Evolutionary conservation across 2,113 vertebrate species (phyloP).

Genomic region (Petroica traversi): DNA sequence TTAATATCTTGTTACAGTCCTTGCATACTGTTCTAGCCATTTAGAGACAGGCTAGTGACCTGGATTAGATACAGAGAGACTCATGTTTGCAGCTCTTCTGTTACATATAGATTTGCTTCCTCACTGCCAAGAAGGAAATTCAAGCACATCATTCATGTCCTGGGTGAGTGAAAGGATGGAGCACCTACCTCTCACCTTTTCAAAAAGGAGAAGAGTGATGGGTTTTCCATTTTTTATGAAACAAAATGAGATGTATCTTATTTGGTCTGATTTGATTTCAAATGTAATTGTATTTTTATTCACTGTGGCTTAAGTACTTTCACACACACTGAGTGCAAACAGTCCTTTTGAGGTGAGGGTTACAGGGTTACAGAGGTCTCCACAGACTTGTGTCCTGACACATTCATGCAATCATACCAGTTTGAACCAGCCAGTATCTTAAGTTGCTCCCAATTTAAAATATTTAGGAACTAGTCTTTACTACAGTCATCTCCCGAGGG

Average conservation of each 20-base stretch:
- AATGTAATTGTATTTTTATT: background rate
- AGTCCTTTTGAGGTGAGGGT: background rate
- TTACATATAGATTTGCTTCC: background rate
- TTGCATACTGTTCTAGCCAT: background rate
- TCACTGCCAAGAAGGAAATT: background rate
- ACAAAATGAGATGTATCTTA: background rate
- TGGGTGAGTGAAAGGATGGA: background rate
- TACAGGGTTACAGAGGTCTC: background rate
- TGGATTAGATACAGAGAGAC: background rate
- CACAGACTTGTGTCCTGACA: background rate
- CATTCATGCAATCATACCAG: background rate
- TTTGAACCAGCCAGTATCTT: too few species aligned
- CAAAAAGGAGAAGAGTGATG: background rate
- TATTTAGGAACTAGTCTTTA: too few species aligned
- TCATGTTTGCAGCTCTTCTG: background rate
- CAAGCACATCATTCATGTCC: background rate
- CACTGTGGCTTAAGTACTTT: background rate
- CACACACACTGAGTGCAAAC: background rate
- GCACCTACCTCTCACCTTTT: background rate
- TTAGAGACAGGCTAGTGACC: background rate
- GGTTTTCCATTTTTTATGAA: conserved; percentile 13
- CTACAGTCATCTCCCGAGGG: too few species aligned
- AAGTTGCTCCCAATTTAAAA: too few species aligned
- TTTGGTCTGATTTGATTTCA: background rate
- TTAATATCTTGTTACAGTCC: background rate